Evolutionary conservation across 1,140 invertebrate species (phyloP).

Genomic region (Scaptodrosophila lebanonensis): DNA sequence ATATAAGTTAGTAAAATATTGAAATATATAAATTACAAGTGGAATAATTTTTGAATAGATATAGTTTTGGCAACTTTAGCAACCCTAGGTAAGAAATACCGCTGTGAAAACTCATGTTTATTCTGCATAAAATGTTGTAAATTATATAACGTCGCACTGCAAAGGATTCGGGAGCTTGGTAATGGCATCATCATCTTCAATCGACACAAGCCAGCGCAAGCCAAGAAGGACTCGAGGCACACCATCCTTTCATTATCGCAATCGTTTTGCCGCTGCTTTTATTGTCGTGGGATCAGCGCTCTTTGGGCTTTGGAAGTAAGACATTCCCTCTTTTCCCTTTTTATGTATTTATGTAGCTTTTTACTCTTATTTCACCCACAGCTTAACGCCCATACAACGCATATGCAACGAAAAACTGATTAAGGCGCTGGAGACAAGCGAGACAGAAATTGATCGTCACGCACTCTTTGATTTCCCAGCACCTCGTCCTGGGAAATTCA

Average conservation of each 20-base stretch:
- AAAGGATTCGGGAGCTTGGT: conserved; percentile 24
- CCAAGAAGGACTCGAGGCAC: conserved; percentile 69
- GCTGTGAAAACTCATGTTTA: no score
- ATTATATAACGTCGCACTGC: conserved; percentile 50
- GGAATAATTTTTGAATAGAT: no score
- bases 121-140: conserved; percentile 50
- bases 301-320: conserved; percentile 58
- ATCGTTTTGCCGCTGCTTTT: conserved; percentile 62
- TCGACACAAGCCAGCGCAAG: conserved; percentile 63
- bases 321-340: background rate
- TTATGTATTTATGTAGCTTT: background rate
- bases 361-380: background rate
- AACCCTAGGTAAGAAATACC: no score
- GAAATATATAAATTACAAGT: no score
- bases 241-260: conserved; percentile 61
- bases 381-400: conserved; percentile 53
- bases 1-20: no score
- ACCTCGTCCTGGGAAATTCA: conserved; percentile 34
- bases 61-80: no score
- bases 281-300: conserved; percentile 44
- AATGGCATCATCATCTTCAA: conserved; percentile 67
- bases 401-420: conserved; percentile 48
- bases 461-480: conserved; percentile 50
- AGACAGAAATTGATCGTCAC: conserved; percentile 53
- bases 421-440: conserved; percentile 12